A percentile compares a stretch with the other conserved stretches of the same genome.
These are phyloP conservation scores for Peucedramus taeniatus DNA, from an alignment of 2,113 vertebrate species.

Conservation along the genomic window DNA sequence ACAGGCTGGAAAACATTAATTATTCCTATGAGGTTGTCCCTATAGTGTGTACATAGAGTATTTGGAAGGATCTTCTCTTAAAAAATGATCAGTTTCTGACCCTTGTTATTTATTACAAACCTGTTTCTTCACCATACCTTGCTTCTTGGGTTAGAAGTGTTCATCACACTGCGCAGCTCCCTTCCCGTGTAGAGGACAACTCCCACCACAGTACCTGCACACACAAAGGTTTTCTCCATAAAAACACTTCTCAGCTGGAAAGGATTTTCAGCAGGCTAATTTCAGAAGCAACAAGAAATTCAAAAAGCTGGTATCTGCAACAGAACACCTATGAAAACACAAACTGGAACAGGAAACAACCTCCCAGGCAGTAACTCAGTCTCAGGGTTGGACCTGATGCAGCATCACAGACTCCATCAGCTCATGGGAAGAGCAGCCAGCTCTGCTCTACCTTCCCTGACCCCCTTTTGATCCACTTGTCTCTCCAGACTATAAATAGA, in stretches of 20 bases:
- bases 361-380: neutral
- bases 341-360: neutral
- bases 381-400: neutral
- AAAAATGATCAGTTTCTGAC: neutral
- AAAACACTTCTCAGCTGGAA: neutral
- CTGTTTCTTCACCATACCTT: conserved; percentile 78
- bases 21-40: neutral
- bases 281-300: neutral
- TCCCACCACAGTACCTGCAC: conserved; percentile 90
- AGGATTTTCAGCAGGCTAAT: neutral
- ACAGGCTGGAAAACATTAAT: neutral
- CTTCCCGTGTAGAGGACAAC: conserved; percentile 96
- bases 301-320: neutral
- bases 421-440: neutral
- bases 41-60: accelerated
- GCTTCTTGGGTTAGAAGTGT: conserved; percentile 92
- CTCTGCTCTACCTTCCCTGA: neutral
- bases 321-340: neutral
- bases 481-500: neutral
- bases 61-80: neutral
- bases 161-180: conserved; percentile 97
- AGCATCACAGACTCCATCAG: neutral
- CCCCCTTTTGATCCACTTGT: neutral
- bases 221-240: neutral
- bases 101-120: neutral